These are phyloP conservation scores for Megaceryle alcyon DNA, from an alignment of 2,797 vertebrate species.

Conservation along the genomic window DNA sequence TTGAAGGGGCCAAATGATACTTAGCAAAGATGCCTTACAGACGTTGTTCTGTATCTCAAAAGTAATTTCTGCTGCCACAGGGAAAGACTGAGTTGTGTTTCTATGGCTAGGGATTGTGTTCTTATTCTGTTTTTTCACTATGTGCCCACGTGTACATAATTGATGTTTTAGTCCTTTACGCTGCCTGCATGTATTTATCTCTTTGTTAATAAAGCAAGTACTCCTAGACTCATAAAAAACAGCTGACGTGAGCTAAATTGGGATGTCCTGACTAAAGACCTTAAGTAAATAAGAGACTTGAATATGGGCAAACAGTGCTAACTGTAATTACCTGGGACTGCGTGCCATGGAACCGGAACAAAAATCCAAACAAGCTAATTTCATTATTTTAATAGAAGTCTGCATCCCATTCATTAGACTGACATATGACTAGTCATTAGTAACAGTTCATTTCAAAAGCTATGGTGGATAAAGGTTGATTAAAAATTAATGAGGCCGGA, in stretches of 20 bases:
- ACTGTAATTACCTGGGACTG: conserved; percentile 71
- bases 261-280: conserved; percentile 61
- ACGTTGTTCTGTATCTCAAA: background rate
- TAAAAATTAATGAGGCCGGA: conserved; percentile 76
- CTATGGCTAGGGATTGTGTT: background rate
- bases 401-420: conserved; percentile 78
- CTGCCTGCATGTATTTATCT: background rate
- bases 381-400: conserved; percentile 79
- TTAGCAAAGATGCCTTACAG: background rate
- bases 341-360: conserved; percentile 65
- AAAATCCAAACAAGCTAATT: conserved; percentile 76
- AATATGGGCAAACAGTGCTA: conserved; percentile 48
- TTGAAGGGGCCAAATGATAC: background rate
- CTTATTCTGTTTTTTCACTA: background rate
- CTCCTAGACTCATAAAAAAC: conserved; percentile 30
- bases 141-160: background rate
- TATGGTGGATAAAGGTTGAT: conserved; percentile 76
- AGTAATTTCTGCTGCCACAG: background rate
- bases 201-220: conserved; percentile 63
- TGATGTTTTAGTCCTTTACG: conserved; percentile 23
- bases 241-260: conserved; percentile 65
- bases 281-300: conserved; percentile 74
- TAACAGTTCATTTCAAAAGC: conserved; percentile 79
- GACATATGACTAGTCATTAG: conserved; percentile 80
- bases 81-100: background rate